These are phyloP conservation scores for Tringa solitaria DNA, from an alignment of 2,113 vertebrate species.

Conservation along the genomic window DNA sequence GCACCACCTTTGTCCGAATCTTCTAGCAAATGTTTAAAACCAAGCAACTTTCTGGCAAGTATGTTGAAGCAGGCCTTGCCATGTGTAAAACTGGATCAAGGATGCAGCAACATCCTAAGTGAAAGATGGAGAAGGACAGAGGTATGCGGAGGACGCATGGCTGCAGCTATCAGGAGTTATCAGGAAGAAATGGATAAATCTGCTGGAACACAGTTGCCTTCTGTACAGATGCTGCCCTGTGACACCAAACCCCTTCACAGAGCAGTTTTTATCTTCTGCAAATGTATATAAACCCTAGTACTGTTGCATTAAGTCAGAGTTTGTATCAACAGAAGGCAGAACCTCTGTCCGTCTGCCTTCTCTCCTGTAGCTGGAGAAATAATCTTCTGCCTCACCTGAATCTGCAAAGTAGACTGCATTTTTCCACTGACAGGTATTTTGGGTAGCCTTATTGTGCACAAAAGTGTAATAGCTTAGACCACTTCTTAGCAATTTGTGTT, in stretches of 20 bases:
- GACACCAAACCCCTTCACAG: accelerated
- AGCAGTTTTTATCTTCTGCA: not conserved
- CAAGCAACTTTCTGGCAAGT: not conserved
- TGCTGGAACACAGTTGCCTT: not conserved
- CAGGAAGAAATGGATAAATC: not conserved
- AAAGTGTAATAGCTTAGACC: not conserved
- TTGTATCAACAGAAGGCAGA: not conserved
- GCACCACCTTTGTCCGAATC: not conserved
- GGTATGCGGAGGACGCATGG: not conserved
- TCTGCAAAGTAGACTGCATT: not conserved
- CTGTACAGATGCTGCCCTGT: not conserved
- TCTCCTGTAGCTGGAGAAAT: not conserved
- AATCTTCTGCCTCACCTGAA: not conserved
- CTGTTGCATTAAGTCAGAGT: not conserved
- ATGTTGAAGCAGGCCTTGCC: not conserved
- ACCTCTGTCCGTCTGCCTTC: not conserved
- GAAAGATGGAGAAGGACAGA: not conserved
- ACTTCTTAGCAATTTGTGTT: not conserved
- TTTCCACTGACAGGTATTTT: not conserved
- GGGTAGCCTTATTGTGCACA: not conserved
- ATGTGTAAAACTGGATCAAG: not conserved
- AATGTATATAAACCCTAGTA: not conserved
- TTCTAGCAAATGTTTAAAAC: not conserved
- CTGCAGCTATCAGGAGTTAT: not conserved
- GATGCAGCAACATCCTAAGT: not conserved